Evolutionary conservation across 2,888 invertebrate species (phyloP).

Genomic region (Caradrina kadenii): DNA sequence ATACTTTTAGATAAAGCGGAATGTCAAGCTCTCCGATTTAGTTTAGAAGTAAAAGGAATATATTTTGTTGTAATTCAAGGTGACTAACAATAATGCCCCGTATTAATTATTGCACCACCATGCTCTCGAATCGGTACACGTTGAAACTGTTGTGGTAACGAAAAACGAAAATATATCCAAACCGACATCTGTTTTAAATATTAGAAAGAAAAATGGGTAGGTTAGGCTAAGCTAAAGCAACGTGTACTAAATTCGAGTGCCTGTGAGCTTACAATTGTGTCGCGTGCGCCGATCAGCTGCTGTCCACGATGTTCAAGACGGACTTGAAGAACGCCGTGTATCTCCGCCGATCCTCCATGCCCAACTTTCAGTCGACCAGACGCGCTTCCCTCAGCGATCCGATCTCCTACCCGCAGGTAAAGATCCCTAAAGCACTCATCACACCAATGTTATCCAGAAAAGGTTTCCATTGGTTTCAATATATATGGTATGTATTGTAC

Average conservation of each 20-base stretch:
- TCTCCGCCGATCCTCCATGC: conserved; percentile 86
- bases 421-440: conserved; percentile 27
- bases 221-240: conserved; percentile 32
- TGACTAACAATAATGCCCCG: conserved; percentile 76
- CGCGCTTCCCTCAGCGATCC: conserved; percentile 85
- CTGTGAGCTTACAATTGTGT: conserved; percentile 66
- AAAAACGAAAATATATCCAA: conserved; percentile 1
- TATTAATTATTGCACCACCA: conserved; percentile 75
- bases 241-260: conserved; percentile 57
- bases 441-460: conserved; percentile 6
- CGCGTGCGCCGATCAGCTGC: conserved; percentile 90
- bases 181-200: neutral
- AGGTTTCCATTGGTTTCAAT: conserved; percentile 1
- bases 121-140: conserved; percentile 67
- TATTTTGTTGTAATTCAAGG: conserved; percentile 55
- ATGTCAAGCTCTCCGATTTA: conserved; percentile 43
- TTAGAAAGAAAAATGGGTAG: neutral
- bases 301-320: conserved; percentile 94
- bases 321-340: conserved; percentile 91
- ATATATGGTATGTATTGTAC: conserved; percentile 28
- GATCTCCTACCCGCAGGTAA: conserved; percentile 85
- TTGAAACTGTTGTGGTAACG: conserved; percentile 45
- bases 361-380: conserved; percentile 81
- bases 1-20: conserved; percentile 47
- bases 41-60: conserved; percentile 36